Percentiles rank a stretch among this genome's conserved stretches.
These are phyloP conservation scores for Callimorpha dominula DNA, from an alignment of 2,888 invertebrate genomes.

Conservation along the genomic window DNA sequence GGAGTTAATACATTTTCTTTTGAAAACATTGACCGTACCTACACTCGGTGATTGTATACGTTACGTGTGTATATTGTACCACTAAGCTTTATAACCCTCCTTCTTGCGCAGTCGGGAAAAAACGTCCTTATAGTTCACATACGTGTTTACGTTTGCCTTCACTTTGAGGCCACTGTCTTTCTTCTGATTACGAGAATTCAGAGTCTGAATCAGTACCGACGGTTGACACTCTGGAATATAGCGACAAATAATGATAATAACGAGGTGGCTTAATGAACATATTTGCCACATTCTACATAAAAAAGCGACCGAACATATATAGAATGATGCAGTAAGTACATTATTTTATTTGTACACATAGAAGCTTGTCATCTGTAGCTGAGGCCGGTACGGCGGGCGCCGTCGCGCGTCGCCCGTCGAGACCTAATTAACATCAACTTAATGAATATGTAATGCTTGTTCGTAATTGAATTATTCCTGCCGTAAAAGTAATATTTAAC, in stretches of 20 bases:
- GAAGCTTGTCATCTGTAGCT: slow-evolving; percentile 21
- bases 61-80: no score
- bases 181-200: no score
- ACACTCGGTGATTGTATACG: no score
- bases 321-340: slow-evolving; percentile 20
- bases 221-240: no score
- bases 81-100: no score
- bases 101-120: no score
- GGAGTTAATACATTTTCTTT: no score
- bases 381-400: slow-evolving; percentile 26
- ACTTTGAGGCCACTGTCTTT: no score
- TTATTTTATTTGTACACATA: slow-evolving; percentile 43
- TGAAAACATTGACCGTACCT: no score
- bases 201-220: no score
- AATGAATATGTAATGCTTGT: slow-evolving; percentile 71
- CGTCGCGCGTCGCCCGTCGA: slow-evolving; percentile 33
- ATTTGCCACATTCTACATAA: not conserved
- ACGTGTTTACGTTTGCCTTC: no score
- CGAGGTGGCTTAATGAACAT: not conserved
- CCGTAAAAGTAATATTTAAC: slow-evolving; percentile 60
- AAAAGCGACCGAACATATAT: slow-evolving; percentile 37
- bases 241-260: not conserved
- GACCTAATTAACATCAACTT: slow-evolving; percentile 66
- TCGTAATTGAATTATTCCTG: slow-evolving; percentile 62
- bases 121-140: no score